Evolutionary conservation across 2,888 invertebrate species (phyloP).

Genomic region (Dolichomitus sp.): DNA sequence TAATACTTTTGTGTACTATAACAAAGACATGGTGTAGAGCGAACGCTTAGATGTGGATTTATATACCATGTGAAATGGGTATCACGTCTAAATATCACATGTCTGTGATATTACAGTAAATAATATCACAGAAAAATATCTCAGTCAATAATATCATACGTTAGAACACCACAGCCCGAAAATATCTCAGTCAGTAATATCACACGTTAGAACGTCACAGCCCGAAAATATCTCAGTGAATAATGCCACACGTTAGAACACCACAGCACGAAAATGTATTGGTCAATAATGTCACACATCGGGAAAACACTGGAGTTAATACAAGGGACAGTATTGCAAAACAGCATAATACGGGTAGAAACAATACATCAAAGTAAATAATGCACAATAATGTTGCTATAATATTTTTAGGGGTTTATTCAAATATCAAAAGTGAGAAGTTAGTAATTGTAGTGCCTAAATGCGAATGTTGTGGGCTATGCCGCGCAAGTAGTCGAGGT

Average conservation of each 20-base stretch:
- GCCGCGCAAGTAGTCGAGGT: conserved; percentile 4
- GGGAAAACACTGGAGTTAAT: neutral
- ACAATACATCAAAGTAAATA: neutral
- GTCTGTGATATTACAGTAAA: conserved; percentile 4
- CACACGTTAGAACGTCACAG: neutral
- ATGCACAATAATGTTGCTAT: neutral
- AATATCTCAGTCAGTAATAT: neutral
- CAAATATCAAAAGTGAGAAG: neutral
- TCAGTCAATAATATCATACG: neutral
- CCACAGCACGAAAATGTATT: neutral
- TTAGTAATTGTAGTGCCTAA: neutral
- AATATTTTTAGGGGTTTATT: neutral
- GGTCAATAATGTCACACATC: neutral
- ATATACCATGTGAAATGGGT: no score
- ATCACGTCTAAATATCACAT: no score
- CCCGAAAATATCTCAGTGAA: neutral
- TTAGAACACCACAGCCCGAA: neutral
- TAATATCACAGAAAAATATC: neutral
- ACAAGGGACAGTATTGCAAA: no score
- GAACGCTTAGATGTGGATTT: no score
- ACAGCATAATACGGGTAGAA: neutral
- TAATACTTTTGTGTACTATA: no score
- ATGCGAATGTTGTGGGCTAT: conserved; percentile 16
- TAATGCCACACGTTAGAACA: neutral
- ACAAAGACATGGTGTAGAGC: no score